phyloP scores from a whole-genome alignment of 1,140 invertebrate species.

The Trachymyrmex septentrionalis region DNA sequence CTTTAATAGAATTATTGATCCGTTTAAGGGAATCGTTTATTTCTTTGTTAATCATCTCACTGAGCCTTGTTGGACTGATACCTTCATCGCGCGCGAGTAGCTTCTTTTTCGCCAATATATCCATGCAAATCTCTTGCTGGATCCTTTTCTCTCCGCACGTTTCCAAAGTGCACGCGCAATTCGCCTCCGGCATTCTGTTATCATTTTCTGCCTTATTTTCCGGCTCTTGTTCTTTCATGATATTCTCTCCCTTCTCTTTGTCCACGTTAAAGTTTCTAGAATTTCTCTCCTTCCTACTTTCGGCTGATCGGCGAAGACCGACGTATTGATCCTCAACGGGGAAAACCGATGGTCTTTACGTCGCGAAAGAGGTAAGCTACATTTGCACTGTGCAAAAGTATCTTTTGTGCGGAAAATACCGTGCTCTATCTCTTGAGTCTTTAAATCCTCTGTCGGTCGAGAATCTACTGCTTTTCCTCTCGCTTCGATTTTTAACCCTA shows the following conservation, averaged over 20 bases:
- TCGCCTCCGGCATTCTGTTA: conserved; percentile 33
- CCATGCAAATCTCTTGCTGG: not conserved
- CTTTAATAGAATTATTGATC: conserved; percentile 73
- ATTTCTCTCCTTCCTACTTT: not conserved
- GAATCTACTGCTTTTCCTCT: conserved; percentile 3
- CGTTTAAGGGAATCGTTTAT: conserved; percentile 41
- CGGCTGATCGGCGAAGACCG: conserved; percentile 15
- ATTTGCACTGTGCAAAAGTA: conserved; percentile 12
- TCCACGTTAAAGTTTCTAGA: not conserved
- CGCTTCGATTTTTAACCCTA: not conserved
- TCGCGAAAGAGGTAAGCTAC: conserved; percentile 17
- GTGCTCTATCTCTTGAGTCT: conserved; percentile 1
- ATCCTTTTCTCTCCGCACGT: not conserved
- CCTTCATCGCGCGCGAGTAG: not conserved
- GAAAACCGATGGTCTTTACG: conserved; percentile 41
- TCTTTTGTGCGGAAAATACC: conserved; percentile 6
- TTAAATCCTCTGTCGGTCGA: conserved; percentile 12
- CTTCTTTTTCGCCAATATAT: not conserved
- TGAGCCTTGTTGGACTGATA: conserved; percentile 53
- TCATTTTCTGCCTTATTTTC: conserved; percentile 25
- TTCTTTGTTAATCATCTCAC: conserved; percentile 66
- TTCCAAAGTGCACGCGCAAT: not conserved
- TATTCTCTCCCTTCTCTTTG: conserved; percentile 2
- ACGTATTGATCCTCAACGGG: conserved; percentile 12
- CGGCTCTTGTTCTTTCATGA: not conserved